Percentiles rank a stretch among this genome's conserved stretches.
phyloP scores from a whole-genome alignment of 1,140 invertebrate species.

The Drosophila yakuba region DNA sequence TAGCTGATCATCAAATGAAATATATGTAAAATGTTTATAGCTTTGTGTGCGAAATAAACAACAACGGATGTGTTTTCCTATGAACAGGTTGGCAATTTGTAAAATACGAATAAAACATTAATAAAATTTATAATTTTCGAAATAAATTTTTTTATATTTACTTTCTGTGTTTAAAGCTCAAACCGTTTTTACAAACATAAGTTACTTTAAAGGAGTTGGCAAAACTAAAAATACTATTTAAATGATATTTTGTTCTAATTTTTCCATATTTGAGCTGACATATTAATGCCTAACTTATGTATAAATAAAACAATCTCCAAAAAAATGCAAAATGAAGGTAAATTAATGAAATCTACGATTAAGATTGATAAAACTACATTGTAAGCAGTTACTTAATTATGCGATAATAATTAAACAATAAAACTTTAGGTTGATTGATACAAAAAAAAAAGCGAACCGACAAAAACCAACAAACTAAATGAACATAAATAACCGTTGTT shows the following conservation, averaged over 20 bases:
- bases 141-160: not conserved
- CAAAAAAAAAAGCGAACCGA: conserved; percentile 29
- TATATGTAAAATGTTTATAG: conserved; percentile 33
- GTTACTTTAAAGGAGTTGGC: not conserved
- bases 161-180: not conserved
- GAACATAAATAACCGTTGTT: conserved; percentile 80
- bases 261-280: conserved; percentile 7
- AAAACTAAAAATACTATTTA: not conserved
- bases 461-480: conserved; percentile 68
- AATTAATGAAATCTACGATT: conserved; percentile 53
- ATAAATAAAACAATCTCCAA: conserved; percentile 61
- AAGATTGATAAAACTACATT: conserved; percentile 64
- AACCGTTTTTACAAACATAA: not conserved
- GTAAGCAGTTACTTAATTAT: conserved; percentile 76
- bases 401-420: conserved; percentile 77
- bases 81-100: conserved; percentile 25
- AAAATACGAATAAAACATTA: conserved; percentile 25
- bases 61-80: conserved; percentile 51
- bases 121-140: not conserved
- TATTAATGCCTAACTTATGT: conserved; percentile 60
- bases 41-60: conserved; percentile 37
- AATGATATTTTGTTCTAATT: not conserved
- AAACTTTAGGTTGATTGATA: conserved; percentile 75
- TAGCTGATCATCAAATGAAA: conserved; percentile 59
- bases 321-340: conserved; percentile 42